Conservation (phyloP, 2,113 vertebrate genomes). For the Nanorana parkeri region DNA sequence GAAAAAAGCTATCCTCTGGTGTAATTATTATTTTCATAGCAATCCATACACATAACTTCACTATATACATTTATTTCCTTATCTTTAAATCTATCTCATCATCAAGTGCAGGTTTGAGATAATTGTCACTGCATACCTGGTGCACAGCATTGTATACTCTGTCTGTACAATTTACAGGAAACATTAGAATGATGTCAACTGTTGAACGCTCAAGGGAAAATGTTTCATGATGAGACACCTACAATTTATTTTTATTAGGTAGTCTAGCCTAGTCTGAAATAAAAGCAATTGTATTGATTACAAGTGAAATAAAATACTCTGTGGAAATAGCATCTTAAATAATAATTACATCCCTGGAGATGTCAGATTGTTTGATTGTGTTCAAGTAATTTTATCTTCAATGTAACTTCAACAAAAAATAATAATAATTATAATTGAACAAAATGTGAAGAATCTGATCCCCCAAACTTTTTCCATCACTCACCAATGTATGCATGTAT, state of each 20-base stretch:
- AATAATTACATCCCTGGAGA: neutral
- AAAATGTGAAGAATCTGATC: too few relatives aligned
- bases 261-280: neutral
- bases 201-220: conserved; percentile 26
- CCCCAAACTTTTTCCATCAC: neutral
- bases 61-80: neutral
- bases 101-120: neutral
- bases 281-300: conserved; percentile 11
- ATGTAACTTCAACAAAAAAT: neutral
- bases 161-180: conserved; percentile 22
- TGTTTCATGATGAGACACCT: conserved; percentile 34
- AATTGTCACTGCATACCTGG: conserved; percentile 16
- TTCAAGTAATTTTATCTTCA: neutral
- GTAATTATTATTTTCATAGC: neutral
- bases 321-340: neutral
- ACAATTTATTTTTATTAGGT: conserved; percentile 37
- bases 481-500: neutral
- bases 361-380: conserved; percentile 13
- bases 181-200: conserved; percentile 23
- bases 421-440: too few relatives aligned
- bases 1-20: neutral
- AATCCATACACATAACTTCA: neutral
- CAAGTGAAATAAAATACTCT: conserved; percentile 4
- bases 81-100: neutral
- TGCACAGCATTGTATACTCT: conserved; percentile 5